Conservation (phyloP, 1,140 invertebrate genomes). For the Hycleus cichorii region DNA sequence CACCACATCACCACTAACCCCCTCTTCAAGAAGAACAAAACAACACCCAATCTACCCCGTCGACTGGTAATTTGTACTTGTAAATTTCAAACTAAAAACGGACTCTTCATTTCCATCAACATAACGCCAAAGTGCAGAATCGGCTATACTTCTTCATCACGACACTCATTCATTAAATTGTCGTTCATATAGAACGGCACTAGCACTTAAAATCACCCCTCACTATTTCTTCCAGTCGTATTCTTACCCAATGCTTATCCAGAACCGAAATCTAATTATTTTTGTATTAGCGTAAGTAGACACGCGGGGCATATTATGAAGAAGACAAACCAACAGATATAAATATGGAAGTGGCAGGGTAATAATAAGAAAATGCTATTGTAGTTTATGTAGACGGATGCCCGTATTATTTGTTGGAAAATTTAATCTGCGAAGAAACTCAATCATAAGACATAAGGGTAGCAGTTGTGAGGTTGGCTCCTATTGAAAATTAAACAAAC, state of each 20-base stretch:
- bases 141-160: conserved; percentile 4
- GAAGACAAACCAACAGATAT: conserved; percentile 2
- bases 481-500: too few relatives aligned
- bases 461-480: too few relatives aligned
- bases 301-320: conserved; percentile 5
- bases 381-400: too few relatives aligned
- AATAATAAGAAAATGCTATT: too few relatives aligned
- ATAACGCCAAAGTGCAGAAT: not conserved
- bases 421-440: too few relatives aligned
- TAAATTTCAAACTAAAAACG: conserved; percentile 5
- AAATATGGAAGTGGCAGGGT: conserved; percentile 1
- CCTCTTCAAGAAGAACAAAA: too few relatives aligned
- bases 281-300: conserved; percentile 12
- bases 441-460: too few relatives aligned
- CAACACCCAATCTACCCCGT: not conserved
- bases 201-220: not conserved
- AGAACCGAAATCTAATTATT: conserved; percentile 8
- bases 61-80: conserved; percentile 8
- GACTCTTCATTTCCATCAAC: conserved; percentile 13
- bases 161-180: conserved; percentile 11
- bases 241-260: too few relatives aligned
- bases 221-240: too few relatives aligned
- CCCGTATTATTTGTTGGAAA: too few relatives aligned
- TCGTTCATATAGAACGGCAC: conserved; percentile 6
- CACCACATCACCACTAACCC: too few relatives aligned